Evolutionary conservation across 2,888 invertebrate species (phyloP).

Genomic region (Liopterus haemorrhoidalis): DNA sequence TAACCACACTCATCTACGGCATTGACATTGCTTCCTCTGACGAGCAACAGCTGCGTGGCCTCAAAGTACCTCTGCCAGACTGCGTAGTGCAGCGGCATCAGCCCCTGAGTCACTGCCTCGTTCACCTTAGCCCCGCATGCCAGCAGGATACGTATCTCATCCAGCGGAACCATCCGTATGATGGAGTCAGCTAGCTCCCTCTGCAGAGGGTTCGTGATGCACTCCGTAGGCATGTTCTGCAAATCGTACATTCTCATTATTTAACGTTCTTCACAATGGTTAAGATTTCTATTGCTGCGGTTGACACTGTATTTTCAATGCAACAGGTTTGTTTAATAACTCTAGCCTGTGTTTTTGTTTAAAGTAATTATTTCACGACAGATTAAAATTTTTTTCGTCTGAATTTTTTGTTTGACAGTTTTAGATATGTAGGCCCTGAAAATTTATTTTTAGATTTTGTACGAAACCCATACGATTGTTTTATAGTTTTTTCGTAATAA

Average conservation of each 20-base stretch:
- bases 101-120: conserved; percentile 77
- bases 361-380: too few species aligned
- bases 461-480: too few species aligned
- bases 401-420: too few species aligned
- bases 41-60: conserved; percentile 72
- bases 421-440: too few species aligned
- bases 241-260: conserved; percentile 20
- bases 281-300: too few species aligned
- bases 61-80: conserved; percentile 80
- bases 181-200: conserved; percentile 86
- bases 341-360: too few species aligned
- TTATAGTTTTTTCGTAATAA: too few species aligned
- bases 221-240: conserved; percentile 63
- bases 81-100: conserved; percentile 86
- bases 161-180: conserved; percentile 77
- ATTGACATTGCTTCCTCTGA: conserved; percentile 75
- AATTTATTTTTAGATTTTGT: too few species aligned
- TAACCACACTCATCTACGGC: conserved; percentile 86
- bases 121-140: conserved; percentile 81
- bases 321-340: too few species aligned
- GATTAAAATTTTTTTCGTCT: too few species aligned
- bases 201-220: conserved; percentile 69
- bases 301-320: too few species aligned
- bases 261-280: too few species aligned
- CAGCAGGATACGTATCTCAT: conserved; percentile 78